Evolutionary conservation across 2,888 invertebrate genomes (phyloP).

Genomic region (Chrysomela aeneicollis): DNA sequence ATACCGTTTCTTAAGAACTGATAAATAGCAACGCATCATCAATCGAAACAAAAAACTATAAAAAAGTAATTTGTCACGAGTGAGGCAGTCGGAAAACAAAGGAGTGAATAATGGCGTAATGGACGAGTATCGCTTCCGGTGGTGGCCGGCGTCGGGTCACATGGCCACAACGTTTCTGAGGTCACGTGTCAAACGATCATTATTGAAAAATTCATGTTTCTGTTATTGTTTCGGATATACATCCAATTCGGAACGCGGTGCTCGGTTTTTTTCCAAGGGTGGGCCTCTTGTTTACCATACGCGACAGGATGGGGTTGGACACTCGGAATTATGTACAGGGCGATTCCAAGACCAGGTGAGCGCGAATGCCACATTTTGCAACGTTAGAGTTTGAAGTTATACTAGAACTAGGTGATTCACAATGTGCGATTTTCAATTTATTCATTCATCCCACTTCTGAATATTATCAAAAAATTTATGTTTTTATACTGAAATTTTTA

Average conservation of each 20-base stretch:
- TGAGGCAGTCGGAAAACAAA: conserved; percentile 28
- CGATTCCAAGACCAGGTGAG: too few relatives aligned
- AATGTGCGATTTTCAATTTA: too few relatives aligned
- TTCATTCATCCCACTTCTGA: too few relatives aligned
- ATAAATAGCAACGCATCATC: too few relatives aligned
- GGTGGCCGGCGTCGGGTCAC: conserved; percentile 33
- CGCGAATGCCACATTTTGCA: too few relatives aligned
- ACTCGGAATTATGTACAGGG: not conserved
- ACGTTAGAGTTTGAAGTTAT: too few relatives aligned
- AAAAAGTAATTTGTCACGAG: conserved; percentile 11
- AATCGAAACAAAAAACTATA: not conserved
- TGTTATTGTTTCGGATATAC: conserved; percentile 20
- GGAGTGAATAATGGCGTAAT: conserved; percentile 30
- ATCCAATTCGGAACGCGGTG: not conserved
- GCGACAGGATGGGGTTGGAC: not conserved
- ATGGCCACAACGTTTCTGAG: conserved; percentile 44
- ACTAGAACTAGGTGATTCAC: too few relatives aligned
- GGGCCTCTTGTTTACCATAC: not conserved
- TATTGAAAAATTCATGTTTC: conserved; percentile 44
- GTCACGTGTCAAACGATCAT: conserved; percentile 52
- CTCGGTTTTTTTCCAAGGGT: not conserved
- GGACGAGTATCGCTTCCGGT: conserved; percentile 43
- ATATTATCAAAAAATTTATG: too few relatives aligned
- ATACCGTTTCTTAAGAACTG: too few relatives aligned
- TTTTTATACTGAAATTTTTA: too few relatives aligned